Base-by-base conservation (phyloP, 2,888 invertebrate species). In the Orthonevra nobilis region DNA sequence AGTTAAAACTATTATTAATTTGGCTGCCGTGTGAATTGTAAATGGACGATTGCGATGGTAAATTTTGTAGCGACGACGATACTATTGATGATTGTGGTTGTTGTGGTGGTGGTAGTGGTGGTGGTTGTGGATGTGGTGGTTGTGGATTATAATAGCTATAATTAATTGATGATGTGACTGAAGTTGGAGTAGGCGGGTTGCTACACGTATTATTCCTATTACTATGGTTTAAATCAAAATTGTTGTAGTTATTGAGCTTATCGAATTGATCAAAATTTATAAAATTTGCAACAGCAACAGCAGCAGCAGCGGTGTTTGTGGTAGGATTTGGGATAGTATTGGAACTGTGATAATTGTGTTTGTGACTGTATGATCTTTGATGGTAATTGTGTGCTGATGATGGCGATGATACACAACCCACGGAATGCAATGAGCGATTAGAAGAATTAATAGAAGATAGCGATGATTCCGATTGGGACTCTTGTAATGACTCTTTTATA, bases 1-100 rank as follows among this genome's bases (percentile, higher is more conserved):
- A 75, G 72, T 75, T 81, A 81, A 75, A 75, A 81, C 69, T 81
- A 61, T 81, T 75, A 75, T 75, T 81, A 75, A 70, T 73, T 79
- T 79, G 66, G 61, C 61, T 73, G 79, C 79, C 75, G 70, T 81
- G 68, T 63, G 72, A 72, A 72, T 72, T 75, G 63, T 74, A 63
- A 81, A 70, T 81, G 81, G 79, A 74, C 81, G 74, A 74, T 74
- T 81, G 66, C 81, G 79, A 72, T 81, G 69, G 52, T 81, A 73
- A 81, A 66, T 81, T 74, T 81, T 69, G 81, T 81, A 75, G 48
- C 75, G 74, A 63, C 70, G 73, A 70, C 72, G 79, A 73, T 73
- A 79, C 61, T 79, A 79, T 79, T 73, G 79, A 81, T 75, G 81
- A 68, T 69, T 23, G 66, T 75, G 38, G 82, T 83, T 72, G 44